These are phyloP conservation scores for Manis pentadactyla DNA, from an alignment of 2,797 vertebrate species.

Conservation along the genomic window DNA sequence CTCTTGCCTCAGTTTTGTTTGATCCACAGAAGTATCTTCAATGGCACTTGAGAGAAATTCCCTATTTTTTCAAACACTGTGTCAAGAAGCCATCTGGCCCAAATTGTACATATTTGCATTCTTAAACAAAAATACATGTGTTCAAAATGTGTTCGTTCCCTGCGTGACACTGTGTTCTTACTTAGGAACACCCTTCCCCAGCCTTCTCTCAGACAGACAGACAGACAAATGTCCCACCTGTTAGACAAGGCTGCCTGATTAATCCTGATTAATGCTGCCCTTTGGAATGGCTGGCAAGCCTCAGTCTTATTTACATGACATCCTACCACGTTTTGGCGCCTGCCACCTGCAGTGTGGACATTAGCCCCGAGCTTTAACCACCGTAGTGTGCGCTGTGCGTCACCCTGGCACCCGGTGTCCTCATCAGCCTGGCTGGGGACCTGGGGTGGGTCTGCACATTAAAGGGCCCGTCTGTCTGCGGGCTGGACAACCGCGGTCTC, in stretches of 20 bases:
- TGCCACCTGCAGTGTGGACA: neutral
- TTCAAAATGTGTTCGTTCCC: neutral
- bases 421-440: neutral
- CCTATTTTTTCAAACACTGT: neutral
- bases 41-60: neutral
- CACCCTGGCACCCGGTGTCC: neutral
- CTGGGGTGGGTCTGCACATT: fast-evolving
- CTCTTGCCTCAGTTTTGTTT: neutral
- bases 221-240: neutral
- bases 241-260: neutral
- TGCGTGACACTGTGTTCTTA: neutral
- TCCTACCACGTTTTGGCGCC: neutral
- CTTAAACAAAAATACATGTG: neutral
- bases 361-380: neutral
- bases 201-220: neutral
- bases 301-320: neutral
- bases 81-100: too few relatives aligned
- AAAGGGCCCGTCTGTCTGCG: neutral
- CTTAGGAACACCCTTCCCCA: neutral
- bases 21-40: neutral
- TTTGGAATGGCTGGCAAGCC: neutral
- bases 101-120: too few relatives aligned
- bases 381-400: neutral
- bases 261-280: neutral
- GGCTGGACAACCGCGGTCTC: neutral